Evolutionary conservation across 1,140 invertebrate species (phyloP), one percentile per base, ranked within the genome.

Genomic region (Nasonia longicornis): DNA sequence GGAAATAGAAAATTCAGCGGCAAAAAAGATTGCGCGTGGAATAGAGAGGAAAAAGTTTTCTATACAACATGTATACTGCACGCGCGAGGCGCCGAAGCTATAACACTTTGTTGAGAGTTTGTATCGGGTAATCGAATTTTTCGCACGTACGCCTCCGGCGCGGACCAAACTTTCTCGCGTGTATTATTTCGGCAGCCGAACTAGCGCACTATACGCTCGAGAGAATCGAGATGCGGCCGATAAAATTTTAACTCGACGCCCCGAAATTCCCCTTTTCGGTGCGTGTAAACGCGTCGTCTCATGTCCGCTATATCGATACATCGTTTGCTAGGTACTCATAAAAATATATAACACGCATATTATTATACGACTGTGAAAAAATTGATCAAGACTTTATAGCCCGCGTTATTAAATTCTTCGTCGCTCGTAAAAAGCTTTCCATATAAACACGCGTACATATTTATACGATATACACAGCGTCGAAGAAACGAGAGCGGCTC

Each of bases 71-170:
- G 10, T 48, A 14, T 48, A 14, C 52, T n/a, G 52, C 20, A 0
- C 6, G 2, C 52, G 52, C 52, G 16, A 2, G 26, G 26, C 2
- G 16, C 3, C 52, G 3, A 3, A 6, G 52, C 20, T 20, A 20
- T n/a, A 11, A 42, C 20, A 70, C 48, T 71, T 71, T 22, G 12
- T 35, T 35, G 72, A 8, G 48, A 79, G 22, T 58, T 71, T 71
- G 35, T 73, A 79, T 73, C 58, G 73, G 16, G 69, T 73, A 79
- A 79, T 73, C 70, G 73, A 76, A 81, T 48, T 80, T 80, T 69
- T 69, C 64, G 42, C 63, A 38, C 63, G 31, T 45, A 64, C 14
- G 42, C 8, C 31, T 35, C 31, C 11, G 8, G n/a, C 63, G 63
- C 63, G 63, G 11, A 11, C 64, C 12, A 14, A 77, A 69, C 11